These are phyloP conservation scores for Microtus pennsylvanicus DNA, from an alignment of 2,113 vertebrate genomes.

Conservation along the genomic window DNA sequence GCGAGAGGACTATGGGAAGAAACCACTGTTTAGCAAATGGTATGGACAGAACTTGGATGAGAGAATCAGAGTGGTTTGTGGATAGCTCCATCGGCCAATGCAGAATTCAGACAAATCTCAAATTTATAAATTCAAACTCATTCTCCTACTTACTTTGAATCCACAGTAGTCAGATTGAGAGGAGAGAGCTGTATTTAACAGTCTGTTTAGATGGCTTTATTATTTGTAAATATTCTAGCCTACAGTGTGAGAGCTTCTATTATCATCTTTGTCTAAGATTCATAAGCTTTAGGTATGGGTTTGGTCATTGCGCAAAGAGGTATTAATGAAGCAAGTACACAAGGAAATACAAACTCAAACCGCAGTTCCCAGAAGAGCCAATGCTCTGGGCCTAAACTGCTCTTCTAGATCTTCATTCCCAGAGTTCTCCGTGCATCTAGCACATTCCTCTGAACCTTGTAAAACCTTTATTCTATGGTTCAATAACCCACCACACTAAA, in stretches of 20 bases:
- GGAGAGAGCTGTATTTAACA: not conserved
- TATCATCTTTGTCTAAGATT: not conserved
- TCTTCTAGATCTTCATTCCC: not conserved
- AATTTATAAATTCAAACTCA: conserved; percentile 1
- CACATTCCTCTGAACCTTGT: not conserved
- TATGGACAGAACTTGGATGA: not conserved
- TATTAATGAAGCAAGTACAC: conserved; percentile 20
- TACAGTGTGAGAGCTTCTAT: not conserved
- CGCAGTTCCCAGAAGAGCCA: not conserved
- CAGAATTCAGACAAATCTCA: conserved; percentile 24
- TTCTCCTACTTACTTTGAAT: conserved; percentile 33
- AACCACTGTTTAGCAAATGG: not conserved
- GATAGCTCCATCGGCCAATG: not conserved
- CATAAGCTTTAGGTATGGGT: not conserved
- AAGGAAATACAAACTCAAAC: conserved; percentile 23
- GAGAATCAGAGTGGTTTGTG: not conserved
- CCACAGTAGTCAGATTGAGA: not conserved
- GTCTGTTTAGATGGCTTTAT: not conserved
- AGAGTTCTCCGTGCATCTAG: not conserved
- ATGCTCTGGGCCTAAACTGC: not conserved
- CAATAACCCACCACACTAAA: not conserved
- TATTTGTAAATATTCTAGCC: not conserved
- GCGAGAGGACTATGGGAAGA: not conserved
- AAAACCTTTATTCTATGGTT: not conserved
- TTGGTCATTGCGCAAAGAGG: not conserved